A percentile compares a stretch with the other conserved stretches of the same genome.
phyloP scores from a whole-genome alignment of 2,888 invertebrate species.

The Crematogaster levior region DNA sequence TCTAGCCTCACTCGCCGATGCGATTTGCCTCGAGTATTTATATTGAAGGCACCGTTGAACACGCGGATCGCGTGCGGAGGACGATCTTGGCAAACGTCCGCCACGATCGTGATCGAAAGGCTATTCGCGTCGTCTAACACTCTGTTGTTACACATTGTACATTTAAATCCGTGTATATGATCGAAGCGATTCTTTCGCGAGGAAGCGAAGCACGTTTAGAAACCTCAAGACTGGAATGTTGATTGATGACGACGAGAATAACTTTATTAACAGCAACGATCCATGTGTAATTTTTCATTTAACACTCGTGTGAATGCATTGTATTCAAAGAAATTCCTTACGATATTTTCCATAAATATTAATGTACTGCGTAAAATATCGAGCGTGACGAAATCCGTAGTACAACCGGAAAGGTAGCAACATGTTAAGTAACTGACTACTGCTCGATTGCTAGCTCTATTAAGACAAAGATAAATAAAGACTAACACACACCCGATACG shows the following conservation, averaged over 20 bases:
- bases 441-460: background rate
- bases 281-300: background rate
- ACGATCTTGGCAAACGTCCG: constrained; percentile 40
- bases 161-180: constrained; percentile 19
- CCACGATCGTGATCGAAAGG: constrained; percentile 20
- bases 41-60: constrained; percentile 14
- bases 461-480: background rate
- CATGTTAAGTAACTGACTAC: background rate
- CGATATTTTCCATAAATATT: too few species aligned
- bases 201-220: background rate
- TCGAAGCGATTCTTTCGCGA: background rate
- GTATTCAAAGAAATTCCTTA: background rate
- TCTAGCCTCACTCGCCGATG: background rate
- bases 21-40: constrained; percentile 34
- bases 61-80: constrained; percentile 7
- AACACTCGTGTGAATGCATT: background rate
- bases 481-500: background rate
- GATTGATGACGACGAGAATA: constrained; percentile 21
- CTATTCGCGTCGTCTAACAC: constrained; percentile 33
- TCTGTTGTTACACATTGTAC: constrained; percentile 14
- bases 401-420: background rate
- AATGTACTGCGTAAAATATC: background rate
- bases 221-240: constrained; percentile 10
- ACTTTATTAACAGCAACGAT: background rate
- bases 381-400: background rate